Base-by-base conservation (phyloP, 2,113 vertebrate species). In the Etheostoma spectabile region DNA sequence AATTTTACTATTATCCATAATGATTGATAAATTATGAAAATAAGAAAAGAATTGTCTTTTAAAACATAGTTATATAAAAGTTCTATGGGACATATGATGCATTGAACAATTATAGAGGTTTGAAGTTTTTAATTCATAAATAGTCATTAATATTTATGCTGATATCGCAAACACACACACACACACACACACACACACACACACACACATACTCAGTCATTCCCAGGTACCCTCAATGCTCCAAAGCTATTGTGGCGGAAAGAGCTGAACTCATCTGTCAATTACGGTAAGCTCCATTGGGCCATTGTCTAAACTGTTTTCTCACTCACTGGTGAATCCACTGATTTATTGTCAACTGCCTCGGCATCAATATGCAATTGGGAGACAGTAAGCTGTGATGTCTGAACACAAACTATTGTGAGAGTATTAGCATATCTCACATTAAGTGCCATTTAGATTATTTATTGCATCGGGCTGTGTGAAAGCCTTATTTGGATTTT, bases 281-380 rank as follows among this genome's bases (percentile, higher is more conserved):
- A 93, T 94, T 95, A 93, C 35, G 56, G 48, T 88, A 92, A 91
- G 93, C 93, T 95, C 90, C 94, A 92, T 89, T 93, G 95, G 92
- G 89, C 80, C 85, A 89, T 93, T 94, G 94, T 94, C 92, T 93
- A 91, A 95, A 95, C 91, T 86, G 91, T 93, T 94, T 94, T 93
- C 91, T 94, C 89, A 91, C 90, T 93, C 88, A 84, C 87, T 74
- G 89, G 83, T 90, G 91, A 92, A 91, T 90, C 85, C 92, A 90
- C 79, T 94, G 92, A 95, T 95, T 95, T 95, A 93, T 94, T 90
- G 91, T 93, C 92, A 93, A 88, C 86, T 74, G 79, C 84, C 86
- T 86, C 59, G 19, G 80, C 92, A 84, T 94, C 91, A 89, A 89
- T 90, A 92, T 85, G 93, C 93, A 92, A 90, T 91, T 92, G 91